A percentile compares a stretch with the other conserved stretches of the same genome.
phyloP scores from a whole-genome alignment of 2,888 invertebrate genomes.

The Plemyria rubiginata region DNA sequence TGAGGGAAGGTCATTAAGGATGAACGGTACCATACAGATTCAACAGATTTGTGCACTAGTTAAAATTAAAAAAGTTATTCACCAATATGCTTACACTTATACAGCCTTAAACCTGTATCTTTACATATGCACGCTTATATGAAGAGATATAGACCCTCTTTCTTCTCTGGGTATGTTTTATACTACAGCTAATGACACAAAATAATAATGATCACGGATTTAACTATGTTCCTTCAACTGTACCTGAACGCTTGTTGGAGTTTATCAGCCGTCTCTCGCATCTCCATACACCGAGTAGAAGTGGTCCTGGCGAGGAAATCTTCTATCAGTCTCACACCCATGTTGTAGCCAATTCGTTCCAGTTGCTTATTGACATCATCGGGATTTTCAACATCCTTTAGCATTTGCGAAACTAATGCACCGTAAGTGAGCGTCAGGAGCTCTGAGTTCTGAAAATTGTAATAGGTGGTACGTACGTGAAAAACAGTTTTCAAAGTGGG shows the following conservation, averaged over 20 bases:
- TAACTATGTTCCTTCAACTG: neutral
- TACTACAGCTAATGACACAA: too few species aligned
- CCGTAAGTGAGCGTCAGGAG: conserved; percentile 99
- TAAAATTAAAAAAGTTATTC: too few species aligned
- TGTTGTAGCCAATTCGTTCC: conserved; percentile 98
- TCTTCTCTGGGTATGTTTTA: too few species aligned
- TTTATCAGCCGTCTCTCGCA: conserved; percentile 98
- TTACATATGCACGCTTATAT: too few species aligned
- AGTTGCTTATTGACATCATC: conserved; percentile 99
- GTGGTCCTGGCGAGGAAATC: conserved; percentile 97
- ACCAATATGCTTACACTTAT: too few species aligned
- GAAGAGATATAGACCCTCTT: too few species aligned
- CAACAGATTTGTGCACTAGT: too few species aligned
- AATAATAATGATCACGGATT: neutral
- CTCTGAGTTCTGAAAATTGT: conserved; percentile 95
- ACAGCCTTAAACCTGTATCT: too few species aligned
- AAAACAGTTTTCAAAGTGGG: conserved; percentile 16
- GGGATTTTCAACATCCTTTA: conserved; percentile 97
- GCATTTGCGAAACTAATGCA: conserved; percentile 97
- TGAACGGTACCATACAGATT: too few species aligned
- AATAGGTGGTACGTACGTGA: neutral
- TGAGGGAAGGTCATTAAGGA: too few species aligned
- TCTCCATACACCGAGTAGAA: conserved; percentile 95
- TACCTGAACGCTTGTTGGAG: conserved; percentile 90
- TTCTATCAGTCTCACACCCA: conserved; percentile 98